Conservation (phyloP, 2,888 invertebrate genomes). For the Laspeyria flexula region DNA sequence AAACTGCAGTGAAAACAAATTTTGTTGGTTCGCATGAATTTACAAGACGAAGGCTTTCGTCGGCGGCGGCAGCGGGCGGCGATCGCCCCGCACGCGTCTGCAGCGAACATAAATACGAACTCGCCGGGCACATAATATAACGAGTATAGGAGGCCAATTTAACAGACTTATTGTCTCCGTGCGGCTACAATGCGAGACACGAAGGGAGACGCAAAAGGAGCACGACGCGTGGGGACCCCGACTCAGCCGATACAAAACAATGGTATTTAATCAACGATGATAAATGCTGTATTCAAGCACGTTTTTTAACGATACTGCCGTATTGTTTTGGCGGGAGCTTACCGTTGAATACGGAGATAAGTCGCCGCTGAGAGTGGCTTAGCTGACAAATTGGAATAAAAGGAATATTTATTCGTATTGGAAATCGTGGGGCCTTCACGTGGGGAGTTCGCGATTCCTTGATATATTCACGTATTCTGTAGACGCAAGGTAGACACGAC, state of each 20-base stretch:
- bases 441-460: conserved; percentile 54
- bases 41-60: conserved; percentile 64
- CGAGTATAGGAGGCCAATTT: conserved; percentile 81
- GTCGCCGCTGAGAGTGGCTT: conserved; percentile 83
- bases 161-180: conserved; percentile 86
- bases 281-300: conserved; percentile 85
- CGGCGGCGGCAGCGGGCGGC: conserved; percentile 60
- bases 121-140: conserved; percentile 69
- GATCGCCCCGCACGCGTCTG: conserved; percentile 63
- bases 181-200: conserved; percentile 80
- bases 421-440: conserved; percentile 54
- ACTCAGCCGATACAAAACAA: conserved; percentile 84
- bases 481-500: conserved; percentile 49
- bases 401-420: conserved; percentile 84
- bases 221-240: conserved; percentile 72
- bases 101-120: conserved; percentile 68
- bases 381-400: conserved; percentile 86
- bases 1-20: conserved; percentile 59
- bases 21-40: conserved; percentile 60
- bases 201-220: conserved; percentile 75
- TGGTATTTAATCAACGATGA: conserved; percentile 86
- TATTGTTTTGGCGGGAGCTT: conserved; percentile 86
- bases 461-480: conserved; percentile 60
- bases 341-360: conserved; percentile 83
- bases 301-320: conserved; percentile 85